Percentiles rank a stretch among this genome's conserved stretches.
Conservation (phyloP, 2,797 vertebrate genomes). For the Phoeniculus purpureus region DNA sequence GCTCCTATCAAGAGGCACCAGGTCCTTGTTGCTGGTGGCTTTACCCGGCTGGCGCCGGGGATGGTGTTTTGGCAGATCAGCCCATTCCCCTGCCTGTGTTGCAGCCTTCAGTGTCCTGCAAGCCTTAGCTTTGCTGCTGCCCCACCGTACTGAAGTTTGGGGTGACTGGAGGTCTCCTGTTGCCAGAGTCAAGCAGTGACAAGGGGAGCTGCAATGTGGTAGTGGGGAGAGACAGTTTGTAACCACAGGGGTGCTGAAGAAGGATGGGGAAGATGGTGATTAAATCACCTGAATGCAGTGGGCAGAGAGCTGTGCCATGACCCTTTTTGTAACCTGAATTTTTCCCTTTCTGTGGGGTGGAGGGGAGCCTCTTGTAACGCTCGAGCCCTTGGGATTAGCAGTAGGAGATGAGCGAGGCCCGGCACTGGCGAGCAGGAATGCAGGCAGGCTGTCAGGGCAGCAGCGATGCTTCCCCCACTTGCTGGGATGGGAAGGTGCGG, state of each 20-base stretch:
- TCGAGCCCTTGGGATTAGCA: neutral
- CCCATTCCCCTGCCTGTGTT: neutral
- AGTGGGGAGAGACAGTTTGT: neutral
- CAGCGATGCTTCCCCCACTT: rapidly evolving
- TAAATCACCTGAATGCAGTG: neutral
- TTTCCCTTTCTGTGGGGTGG: neutral
- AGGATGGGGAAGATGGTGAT: neutral
- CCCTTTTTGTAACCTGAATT: constrained; percentile 4
- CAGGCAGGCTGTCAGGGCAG: rapidly evolving
- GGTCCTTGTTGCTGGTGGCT: neutral
- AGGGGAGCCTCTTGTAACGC: constrained; percentile 8
- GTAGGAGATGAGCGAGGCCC: neutral
- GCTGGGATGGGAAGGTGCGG: rapidly evolving
- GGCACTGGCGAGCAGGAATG: neutral
- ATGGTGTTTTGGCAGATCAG: neutral
- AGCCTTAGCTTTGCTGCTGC: neutral
- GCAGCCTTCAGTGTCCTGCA: neutral
- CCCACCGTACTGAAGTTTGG: neutral
- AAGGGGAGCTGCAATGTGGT: neutral
- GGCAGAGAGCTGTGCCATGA: neutral
- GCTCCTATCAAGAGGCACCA: neutral
- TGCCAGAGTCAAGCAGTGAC: neutral
- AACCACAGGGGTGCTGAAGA: neutral
- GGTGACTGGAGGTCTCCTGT: neutral
- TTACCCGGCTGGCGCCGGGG: rapidly evolving